A percentile compares a stretch with the other conserved stretches of the same genome.
Conservation (phyloP, 2,888 invertebrate genomes). For the Pterostichus niger region DNA sequence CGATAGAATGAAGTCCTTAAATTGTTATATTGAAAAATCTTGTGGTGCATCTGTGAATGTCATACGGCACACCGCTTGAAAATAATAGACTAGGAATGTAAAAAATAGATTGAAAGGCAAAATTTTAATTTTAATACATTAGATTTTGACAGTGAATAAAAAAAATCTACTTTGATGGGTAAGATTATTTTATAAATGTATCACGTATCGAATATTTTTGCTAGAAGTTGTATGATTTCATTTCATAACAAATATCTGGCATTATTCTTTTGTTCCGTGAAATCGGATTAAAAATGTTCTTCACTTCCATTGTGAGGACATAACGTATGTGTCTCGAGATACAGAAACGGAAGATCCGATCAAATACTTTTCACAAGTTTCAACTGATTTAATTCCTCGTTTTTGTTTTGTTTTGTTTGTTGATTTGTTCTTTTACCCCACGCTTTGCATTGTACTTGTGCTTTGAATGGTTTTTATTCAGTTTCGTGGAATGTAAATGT, state of each 20-base stretch:
- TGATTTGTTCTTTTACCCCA: slow-evolving; percentile 6
- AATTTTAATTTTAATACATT: no score
- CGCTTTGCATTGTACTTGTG: slow-evolving; percentile 4
- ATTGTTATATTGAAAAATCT: no score
- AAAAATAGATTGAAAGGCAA: no score
- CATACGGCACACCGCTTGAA: no score
- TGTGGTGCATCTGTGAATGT: no score
- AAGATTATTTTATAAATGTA: not conserved
- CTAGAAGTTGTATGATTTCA: no score
- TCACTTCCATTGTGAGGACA: slow-evolving; percentile 1
- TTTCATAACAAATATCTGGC: not conserved
- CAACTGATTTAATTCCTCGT: slow-evolving; percentile 22
- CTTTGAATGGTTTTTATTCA: slow-evolving; percentile 7
- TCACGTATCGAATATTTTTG: not conserved
- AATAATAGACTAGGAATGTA: no score
- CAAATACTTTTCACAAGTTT: slow-evolving; percentile 39
- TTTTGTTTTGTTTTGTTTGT: slow-evolving; percentile 5
- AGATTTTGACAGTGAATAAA: no score
- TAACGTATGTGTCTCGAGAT: slow-evolving; percentile 2
- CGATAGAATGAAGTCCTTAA: no score
- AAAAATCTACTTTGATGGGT: no score
- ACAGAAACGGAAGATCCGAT: slow-evolving; percentile 27
- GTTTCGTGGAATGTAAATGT: slow-evolving; percentile 35
- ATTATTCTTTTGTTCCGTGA: not conserved
- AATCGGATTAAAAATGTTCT: slow-evolving; percentile 26